Base-by-base conservation (phyloP, 2,888 invertebrate genomes). In the Amphiduros pacificus region DNA sequence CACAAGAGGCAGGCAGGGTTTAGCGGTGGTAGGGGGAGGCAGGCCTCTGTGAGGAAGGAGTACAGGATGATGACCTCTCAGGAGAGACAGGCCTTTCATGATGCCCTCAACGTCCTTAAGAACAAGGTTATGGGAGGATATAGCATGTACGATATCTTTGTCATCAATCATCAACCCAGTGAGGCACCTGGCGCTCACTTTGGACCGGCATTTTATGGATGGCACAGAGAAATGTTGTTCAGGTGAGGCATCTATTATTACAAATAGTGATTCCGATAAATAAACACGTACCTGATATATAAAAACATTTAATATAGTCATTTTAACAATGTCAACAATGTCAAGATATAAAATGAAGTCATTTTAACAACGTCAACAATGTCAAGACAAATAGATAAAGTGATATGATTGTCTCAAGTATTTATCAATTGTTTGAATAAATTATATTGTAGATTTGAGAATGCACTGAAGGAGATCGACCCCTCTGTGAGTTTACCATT, bases 401-500 rank as follows among this genome's bases (percentile, higher is more conserved):
- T 36, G 36, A 36, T 36, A 11, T 36, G 9, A 36, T 36, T 36
- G 14, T 14, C 36, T 36, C n/a, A n/a, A n/a, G n/a, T n/a, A n/a
- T n/a, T n/a, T n/a, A n/a, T n/a, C n/a, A n/a, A n/a, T n/a, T n/a
- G n/a, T n/a, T n/a, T n/a, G n/a, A n/a, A n/a, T n/a, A n/a, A n/a
- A n/a, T n/a, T n/a, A n/a, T n/a, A n/a, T 36, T 31, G 2, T 40
- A 76, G 76, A 29, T 71, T 69, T 58, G 76, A 76, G 62, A 72
- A 72, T 41, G 74, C 73, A 1, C 59, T 75, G 6, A 60, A 71
- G 48, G 69, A 72, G 64, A 73, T 79, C 57, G 77, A 79, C 5
- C 78, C 78, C 1, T 67, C 73, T 26, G 72, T 80, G 11, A 71
- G 73, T n/a, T 64, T 81, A 5, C 82, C 81, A 1, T 82, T 79